phyloP scores from a whole-genome alignment of 2,888 invertebrate genomes.

The Drosophila monieri region DNA sequence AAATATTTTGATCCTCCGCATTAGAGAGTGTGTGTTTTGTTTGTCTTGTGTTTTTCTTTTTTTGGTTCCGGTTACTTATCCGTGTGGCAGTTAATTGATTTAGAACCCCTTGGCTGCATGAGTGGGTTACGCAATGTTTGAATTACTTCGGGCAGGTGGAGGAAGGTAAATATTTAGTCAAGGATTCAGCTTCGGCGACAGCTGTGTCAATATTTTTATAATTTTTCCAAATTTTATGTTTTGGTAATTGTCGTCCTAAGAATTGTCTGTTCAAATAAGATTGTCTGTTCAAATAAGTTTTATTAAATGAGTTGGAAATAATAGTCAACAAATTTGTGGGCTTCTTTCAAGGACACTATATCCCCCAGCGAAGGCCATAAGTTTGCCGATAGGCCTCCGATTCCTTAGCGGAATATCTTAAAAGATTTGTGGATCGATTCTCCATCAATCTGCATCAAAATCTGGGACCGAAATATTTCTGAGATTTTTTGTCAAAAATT shows the following conservation, averaged over 20 bases:
- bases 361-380: no score
- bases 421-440: no score
- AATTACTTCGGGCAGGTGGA: slow-evolving; percentile 19
- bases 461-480: no score
- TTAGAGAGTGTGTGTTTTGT: slow-evolving; percentile 56
- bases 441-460: no score
- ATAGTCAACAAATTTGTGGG: no score
- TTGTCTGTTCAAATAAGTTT: background rate
- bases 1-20: slow-evolving; percentile 78
- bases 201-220: slow-evolving; percentile 43
- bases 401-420: no score
- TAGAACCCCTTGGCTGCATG: slow-evolving; percentile 26
- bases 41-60: slow-evolving; percentile 51
- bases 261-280: no score
- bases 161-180: slow-evolving; percentile 14
- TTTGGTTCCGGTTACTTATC: slow-evolving; percentile 52
- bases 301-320: no score
- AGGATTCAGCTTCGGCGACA: slow-evolving; percentile 29
- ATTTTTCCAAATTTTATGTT: background rate
- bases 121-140: slow-evolving; percentile 19
- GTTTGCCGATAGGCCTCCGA: no score
- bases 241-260: background rate
- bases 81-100: slow-evolving; percentile 63
- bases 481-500: no score
- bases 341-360: no score